These are phyloP conservation scores for Garra rufa DNA, from an alignment of 2,113 vertebrate genomes.

Conservation along the genomic window DNA sequence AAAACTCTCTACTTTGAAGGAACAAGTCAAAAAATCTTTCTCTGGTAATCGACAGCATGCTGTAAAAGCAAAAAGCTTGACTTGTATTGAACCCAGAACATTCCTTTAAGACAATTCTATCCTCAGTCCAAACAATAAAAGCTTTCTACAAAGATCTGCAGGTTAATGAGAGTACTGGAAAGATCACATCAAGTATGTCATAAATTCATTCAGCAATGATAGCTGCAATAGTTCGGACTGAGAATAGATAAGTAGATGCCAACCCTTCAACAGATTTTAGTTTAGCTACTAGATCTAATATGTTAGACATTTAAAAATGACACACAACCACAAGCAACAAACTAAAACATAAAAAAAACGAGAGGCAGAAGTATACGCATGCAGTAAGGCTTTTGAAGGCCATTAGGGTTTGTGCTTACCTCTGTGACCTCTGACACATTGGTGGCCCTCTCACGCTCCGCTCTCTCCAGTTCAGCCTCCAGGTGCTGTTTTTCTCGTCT, in stretches of 20 bases:
- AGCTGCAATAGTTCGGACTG: background rate
- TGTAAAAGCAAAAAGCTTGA: background rate
- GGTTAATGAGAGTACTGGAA: background rate
- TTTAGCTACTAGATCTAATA: conserved; percentile 5
- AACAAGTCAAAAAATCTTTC: background rate
- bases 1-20: background rate
- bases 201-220: background rate
- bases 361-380: background rate
- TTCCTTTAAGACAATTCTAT: background rate
- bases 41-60: background rate
- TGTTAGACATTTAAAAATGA: conserved; percentile 28
- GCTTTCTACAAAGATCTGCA: background rate
- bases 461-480: conserved; percentile 91
- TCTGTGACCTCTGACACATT: conserved; percentile 90
- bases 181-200: background rate
- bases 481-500: conserved; percentile 90
- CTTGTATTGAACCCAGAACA: background rate
- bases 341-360: conserved; percentile 16
- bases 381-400: background rate
- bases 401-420: conserved; percentile 76
- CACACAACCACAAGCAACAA: conserved; percentile 7
- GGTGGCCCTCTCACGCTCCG: conserved; percentile 90
- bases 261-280: background rate
- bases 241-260: background rate
- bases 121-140: conserved; percentile 12